These are phyloP conservation scores for Odontomachus brunneus DNA, from an alignment of 1,140 invertebrate genomes.

Conservation along the genomic window DNA sequence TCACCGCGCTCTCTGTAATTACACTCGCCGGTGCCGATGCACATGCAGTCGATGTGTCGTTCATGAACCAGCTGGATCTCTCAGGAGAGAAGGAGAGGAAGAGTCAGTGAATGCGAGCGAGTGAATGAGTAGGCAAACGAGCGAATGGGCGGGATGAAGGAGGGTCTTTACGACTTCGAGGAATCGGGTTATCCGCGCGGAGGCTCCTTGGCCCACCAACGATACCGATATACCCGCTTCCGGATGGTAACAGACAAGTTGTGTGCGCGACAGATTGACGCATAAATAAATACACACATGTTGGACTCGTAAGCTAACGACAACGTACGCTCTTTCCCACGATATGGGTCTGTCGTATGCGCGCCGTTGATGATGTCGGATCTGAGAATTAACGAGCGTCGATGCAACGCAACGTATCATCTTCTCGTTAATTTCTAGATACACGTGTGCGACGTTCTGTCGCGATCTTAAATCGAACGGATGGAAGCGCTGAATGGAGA, in stretches of 20 bases:
- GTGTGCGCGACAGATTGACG: too few species aligned
- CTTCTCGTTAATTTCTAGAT: background rate
- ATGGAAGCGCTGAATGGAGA: background rate
- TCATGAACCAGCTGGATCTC: background rate
- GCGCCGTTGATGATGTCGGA: background rate
- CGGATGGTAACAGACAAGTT: constrained; percentile 2
- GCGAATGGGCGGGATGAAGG: background rate
- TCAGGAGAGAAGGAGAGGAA: background rate
- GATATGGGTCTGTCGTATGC: background rate
- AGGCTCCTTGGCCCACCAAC: constrained; percentile 5
- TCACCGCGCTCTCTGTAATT: constrained; percentile 20
- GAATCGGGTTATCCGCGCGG: constrained; percentile 31
- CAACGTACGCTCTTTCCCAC: constrained; percentile 24
- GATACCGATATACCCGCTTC: constrained; percentile 31
- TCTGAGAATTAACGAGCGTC: constrained; percentile 41
- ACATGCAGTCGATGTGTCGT: background rate
- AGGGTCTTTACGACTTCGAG: constrained; percentile 40
- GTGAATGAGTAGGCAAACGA: background rate
- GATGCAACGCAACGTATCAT: background rate
- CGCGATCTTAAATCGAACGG: too few species aligned
- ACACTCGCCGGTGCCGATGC: background rate
- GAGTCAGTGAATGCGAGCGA: too few species aligned
- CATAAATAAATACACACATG: too few species aligned
- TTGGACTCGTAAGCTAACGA: constrained; percentile 8
- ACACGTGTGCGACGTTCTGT: too few species aligned